Conservation (phyloP, 2,113 vertebrate genomes). For the Nettapus auritus region DNA sequence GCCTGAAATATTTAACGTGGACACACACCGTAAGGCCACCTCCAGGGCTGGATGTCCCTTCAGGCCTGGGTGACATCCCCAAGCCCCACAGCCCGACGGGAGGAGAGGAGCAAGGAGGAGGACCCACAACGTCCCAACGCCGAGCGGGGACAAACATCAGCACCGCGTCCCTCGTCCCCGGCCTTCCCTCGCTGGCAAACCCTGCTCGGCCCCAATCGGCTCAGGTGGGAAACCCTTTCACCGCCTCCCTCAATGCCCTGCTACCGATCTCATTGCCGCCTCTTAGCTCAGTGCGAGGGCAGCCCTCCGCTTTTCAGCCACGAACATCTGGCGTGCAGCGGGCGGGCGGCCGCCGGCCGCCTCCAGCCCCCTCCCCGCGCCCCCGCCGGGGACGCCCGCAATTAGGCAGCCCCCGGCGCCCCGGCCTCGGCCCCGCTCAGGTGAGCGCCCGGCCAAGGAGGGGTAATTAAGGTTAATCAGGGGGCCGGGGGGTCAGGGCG, state of each 20-base stretch:
- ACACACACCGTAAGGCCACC: neutral
- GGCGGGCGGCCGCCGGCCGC: conserved; percentile 15
- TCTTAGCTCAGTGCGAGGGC: conserved; percentile 76
- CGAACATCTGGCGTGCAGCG: conserved; percentile 72
- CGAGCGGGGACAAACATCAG: neutral
- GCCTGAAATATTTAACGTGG: rapidly evolving
- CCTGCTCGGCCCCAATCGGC: conserved; percentile 51
- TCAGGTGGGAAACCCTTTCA: conserved; percentile 72
- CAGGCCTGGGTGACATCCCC: neutral
- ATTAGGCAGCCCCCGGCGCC: neutral
- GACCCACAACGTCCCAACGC: neutral
- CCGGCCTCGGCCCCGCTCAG: conserved; percentile 21
- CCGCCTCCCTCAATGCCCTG: conserved; percentile 71
- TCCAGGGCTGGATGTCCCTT: neutral
- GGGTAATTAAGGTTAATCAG: conserved; percentile 72
- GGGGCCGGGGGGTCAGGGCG: conserved; percentile 48
- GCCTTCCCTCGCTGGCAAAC: neutral
- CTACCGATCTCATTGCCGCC: conserved; percentile 75
- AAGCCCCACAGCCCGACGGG: too few species aligned
- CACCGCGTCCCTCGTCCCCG: neutral
- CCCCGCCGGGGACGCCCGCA: neutral
- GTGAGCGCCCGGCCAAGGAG: conserved; percentile 31
- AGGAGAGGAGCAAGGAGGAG: neutral
- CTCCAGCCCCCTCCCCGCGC: neutral
- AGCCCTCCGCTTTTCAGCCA: conserved; percentile 62